These are phyloP conservation scores for Callimorpha dominula DNA, from an alignment of 2,888 invertebrate species.

Conservation along the genomic window DNA sequence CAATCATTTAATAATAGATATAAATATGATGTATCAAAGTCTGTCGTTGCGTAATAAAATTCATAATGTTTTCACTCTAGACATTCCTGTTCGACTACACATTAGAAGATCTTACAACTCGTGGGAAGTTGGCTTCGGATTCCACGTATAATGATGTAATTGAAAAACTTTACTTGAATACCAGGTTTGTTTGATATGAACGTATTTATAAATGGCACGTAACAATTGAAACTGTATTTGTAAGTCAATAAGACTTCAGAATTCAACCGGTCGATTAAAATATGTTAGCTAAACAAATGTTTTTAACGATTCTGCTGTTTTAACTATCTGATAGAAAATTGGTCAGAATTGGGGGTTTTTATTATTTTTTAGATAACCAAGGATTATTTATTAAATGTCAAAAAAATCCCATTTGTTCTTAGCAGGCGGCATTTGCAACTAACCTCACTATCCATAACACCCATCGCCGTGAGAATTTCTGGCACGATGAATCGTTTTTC, in stretches of 20 bases:
- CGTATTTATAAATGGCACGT: not conserved
- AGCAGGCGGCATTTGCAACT: not conserved
- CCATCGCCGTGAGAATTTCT: constrained; percentile 45
- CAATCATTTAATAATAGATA: not conserved
- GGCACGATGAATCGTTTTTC: constrained; percentile 38
- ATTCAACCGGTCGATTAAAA: not conserved
- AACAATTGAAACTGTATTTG: not conserved
- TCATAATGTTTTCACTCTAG: constrained; percentile 12
- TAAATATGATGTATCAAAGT: constrained; percentile 4
- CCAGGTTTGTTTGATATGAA: not conserved
- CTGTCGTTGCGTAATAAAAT: not conserved
- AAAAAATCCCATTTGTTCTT: not conserved
- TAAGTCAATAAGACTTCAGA: not conserved
- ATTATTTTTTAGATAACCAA: too few relatives aligned
- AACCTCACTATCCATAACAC: constrained; percentile 11
- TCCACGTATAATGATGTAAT: constrained; percentile 1
- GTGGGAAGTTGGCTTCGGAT: constrained; percentile 2
- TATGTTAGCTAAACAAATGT: not conserved
- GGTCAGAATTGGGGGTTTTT: too few relatives aligned
- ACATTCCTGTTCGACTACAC: constrained; percentile 6
- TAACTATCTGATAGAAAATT: not conserved
- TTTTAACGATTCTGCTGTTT: not conserved
- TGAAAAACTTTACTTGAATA: constrained; percentile 6
- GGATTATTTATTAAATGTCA: not conserved
- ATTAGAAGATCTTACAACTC: not conserved